phyloP scores from a whole-genome alignment of 2,797 vertebrate genomes.

The Emydoidea blandingii region DNA sequence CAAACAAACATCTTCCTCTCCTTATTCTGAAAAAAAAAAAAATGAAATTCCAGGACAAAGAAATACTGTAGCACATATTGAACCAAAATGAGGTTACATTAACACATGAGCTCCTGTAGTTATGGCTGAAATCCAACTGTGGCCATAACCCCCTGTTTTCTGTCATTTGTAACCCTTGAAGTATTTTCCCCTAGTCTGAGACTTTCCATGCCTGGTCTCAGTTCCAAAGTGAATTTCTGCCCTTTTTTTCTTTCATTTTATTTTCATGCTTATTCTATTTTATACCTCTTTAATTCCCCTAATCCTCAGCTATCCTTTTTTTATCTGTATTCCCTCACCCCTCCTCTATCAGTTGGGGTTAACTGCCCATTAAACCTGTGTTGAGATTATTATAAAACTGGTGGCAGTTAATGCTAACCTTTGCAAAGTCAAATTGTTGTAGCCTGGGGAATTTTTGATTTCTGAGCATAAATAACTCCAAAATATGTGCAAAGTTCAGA shows the following conservation, averaged over 20 bases:
- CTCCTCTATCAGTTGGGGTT: constrained; percentile 14
- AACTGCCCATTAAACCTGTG: constrained; percentile 3
- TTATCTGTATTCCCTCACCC: not conserved
- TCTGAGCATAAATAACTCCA: not conserved
- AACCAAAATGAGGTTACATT: not conserved
- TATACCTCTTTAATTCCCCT: not conserved
- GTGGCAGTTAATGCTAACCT: not conserved
- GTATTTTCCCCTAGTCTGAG: not conserved
- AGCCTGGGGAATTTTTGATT: not conserved
- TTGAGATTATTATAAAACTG: not conserved
- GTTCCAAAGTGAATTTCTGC: not conserved
- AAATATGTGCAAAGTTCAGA: not conserved
- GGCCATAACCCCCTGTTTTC: not conserved
- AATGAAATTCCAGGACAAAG: not conserved
- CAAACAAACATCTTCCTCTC: not conserved
- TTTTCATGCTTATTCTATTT: not conserved
- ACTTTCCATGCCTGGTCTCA: not conserved
- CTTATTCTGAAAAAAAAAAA: constrained; percentile 20
- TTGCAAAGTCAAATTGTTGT: not conserved
- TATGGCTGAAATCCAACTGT: not conserved
- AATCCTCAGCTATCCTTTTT: not conserved
- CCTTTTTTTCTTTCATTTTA: not conserved
- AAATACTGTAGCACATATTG: not conserved
- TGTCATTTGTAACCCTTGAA: not conserved
- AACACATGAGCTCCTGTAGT: not conserved